Percentiles rank a stretch among this genome's conserved stretches.
Evolutionary conservation across 2,113 vertebrate species (phyloP).

Genomic region (Osmerus eperlanus): DNA sequence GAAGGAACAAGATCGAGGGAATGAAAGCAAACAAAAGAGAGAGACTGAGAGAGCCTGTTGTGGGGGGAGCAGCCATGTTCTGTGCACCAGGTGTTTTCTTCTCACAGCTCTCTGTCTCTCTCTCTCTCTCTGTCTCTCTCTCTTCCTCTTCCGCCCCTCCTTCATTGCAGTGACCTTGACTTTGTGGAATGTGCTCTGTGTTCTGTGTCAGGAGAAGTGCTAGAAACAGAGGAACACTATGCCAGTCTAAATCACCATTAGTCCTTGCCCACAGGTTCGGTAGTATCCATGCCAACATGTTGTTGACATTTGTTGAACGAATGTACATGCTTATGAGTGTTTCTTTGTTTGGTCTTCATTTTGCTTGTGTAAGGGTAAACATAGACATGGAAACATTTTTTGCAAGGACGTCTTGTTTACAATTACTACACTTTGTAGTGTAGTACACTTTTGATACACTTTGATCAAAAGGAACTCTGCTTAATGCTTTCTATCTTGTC

Average conservation of each 20-base stretch:
- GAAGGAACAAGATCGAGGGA: neutral
- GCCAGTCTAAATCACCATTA: conserved; percentile 22
- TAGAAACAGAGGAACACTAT: conserved; percentile 26
- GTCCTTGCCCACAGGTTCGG: neutral
- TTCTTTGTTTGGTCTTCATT: neutral
- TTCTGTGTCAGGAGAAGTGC: conserved; percentile 43
- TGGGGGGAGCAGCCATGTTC: conserved; percentile 38
- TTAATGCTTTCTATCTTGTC: too few relatives aligned
- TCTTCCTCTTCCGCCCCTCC: conserved; percentile 24
- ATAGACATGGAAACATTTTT: too few relatives aligned
- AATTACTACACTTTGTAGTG: neutral
- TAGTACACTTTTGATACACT: neutral
- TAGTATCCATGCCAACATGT: neutral
- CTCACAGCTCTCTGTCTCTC: conserved; percentile 18
- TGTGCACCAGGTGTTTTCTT: conserved; percentile 65
- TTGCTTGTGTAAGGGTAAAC: neutral
- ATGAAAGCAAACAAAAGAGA: neutral
- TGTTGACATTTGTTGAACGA: too few relatives aligned
- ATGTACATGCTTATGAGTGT: neutral
- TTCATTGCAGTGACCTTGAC: conserved; percentile 64
- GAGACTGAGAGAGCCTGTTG: neutral
- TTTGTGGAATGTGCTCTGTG: conserved; percentile 67
- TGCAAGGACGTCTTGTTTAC: too few relatives aligned
- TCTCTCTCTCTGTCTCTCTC: conserved; percentile 15
- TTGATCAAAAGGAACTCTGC: too few relatives aligned